Evolutionary conservation across 2,113 vertebrate species (phyloP), one percentile per base, ranked within the genome.

Genomic region (Symphodus melops): DNA sequence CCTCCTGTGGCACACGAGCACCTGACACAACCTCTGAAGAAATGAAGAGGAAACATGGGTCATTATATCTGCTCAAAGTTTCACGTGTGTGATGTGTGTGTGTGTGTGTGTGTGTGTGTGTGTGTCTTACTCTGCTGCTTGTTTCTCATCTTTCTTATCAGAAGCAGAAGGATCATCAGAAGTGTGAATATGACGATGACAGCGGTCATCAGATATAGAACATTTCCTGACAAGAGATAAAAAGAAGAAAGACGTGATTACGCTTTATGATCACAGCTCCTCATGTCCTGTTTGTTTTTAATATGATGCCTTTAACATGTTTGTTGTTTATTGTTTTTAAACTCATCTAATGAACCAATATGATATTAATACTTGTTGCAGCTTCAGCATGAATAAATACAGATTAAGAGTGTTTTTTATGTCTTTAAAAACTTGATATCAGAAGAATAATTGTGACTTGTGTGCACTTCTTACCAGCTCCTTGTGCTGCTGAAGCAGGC

Each of bases 21-120:
- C 33, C 33, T 60, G 55, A 58, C 8, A 20, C 21, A 39, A 23
- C 36, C 39, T 63, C 71, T 82, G 55, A 4, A 64, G 75, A 72
- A 6, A 53, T 5, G 19, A 0, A 25, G 11, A 13, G 4, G 39
- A 3, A 23, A 14, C 5, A 28, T 17, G 5, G 37, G 13, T 57
- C 12, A 3, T 0, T 44, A 9, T 44, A 0, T 37, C 41, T 46
- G 19, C 2, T 42, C 1, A 14, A 25, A 25, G n/a, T 25, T 3
- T 1, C 3, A 39, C 7, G 9, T 13, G 5, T 4, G 9, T 9
- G 28, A 1, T n/a, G 14, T 41, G n/a, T 59, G 41, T 64, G 7
- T 33, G 28, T n/a, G 42, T 19, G 10, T n/a, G n/a, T n/a, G n/a
- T n/a, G n/a, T n/a, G n/a, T n/a, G 17, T 62, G 25, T 66, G 44